A percentile compares a stretch with the other conserved stretches of the same genome.
phyloP scores from a whole-genome alignment of 2,797 vertebrate species.

The Helicolenus hilgendorfi region DNA sequence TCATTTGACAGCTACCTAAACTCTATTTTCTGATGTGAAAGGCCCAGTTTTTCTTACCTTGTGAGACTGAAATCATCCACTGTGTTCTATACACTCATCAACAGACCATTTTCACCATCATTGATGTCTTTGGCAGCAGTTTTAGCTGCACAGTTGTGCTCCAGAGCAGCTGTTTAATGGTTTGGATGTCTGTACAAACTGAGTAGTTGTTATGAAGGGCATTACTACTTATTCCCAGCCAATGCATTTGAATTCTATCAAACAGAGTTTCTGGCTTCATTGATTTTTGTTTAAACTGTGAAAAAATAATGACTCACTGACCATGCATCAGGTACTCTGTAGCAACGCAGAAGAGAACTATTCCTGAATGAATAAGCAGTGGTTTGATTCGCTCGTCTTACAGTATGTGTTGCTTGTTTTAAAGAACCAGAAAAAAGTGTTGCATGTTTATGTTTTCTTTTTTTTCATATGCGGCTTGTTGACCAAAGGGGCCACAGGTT shows the following conservation, averaged over 20 bases:
- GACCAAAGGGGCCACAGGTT: constrained; percentile 55
- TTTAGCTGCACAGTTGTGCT: constrained; percentile 8
- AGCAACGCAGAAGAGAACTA: constrained; percentile 55
- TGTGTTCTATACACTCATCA: constrained; percentile 4
- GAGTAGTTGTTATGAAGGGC: constrained; percentile 24
- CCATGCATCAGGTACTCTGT: constrained; percentile 60
- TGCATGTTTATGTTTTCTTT: constrained; percentile 57
- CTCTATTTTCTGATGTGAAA: constrained; percentile 9
- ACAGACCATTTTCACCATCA: not conserved
- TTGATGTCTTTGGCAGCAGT: constrained; percentile 2
- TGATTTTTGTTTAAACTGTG: constrained; percentile 59
- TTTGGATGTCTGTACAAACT: constrained; percentile 33
- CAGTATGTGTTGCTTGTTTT: constrained; percentile 43
- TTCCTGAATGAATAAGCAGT: constrained; percentile 35
- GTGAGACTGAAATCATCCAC: not conserved
- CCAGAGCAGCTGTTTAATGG: not conserved
- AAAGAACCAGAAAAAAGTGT: constrained; percentile 25
- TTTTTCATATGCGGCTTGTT: constrained; percentile 53
- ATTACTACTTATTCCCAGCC: constrained; percentile 29
- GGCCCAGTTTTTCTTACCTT: not conserved
- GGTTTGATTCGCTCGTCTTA: constrained; percentile 47
- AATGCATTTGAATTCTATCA: constrained; percentile 27
- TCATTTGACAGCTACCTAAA: not conserved
- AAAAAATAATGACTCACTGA: constrained; percentile 16
- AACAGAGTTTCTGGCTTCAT: constrained; percentile 28